A percentile compares a stretch with the other conserved stretches of the same genome.
Evolutionary conservation across 2,113 vertebrate species (phyloP).

Genomic region (Pelecanoides urinatrix): DNA sequence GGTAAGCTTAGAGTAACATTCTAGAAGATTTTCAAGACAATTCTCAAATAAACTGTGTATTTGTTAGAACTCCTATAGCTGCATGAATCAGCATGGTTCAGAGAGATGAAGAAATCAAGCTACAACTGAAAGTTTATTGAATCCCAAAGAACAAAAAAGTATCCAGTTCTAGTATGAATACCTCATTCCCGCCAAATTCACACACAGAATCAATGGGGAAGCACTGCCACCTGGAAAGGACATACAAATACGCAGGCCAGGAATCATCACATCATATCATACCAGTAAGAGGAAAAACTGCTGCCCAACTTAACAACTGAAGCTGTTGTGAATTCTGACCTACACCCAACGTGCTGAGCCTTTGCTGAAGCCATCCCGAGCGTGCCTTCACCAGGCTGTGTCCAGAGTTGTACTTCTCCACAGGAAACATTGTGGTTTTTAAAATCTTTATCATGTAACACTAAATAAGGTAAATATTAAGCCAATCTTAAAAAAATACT

Average conservation of each 20-base stretch:
- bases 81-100: background rate
- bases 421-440: background rate
- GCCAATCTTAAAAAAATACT: background rate
- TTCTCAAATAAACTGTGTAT: background rate
- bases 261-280: background rate
- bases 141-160: background rate
- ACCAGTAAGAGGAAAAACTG: background rate
- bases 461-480: background rate
- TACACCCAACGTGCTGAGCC: background rate
- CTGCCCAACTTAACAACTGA: background rate
- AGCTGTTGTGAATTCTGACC: background rate
- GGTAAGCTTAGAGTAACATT: background rate
- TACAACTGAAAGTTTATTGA: slow-evolving; percentile 5
- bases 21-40: background rate
- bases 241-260: background rate
- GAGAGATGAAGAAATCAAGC: background rate
- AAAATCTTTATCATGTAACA: background rate
- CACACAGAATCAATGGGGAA: background rate
- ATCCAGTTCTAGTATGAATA: background rate
- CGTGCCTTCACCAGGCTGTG: background rate
- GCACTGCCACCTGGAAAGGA: background rate
- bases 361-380: background rate
- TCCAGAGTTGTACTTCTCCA: background rate
- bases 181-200: background rate
- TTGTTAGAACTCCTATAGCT: background rate